These are phyloP conservation scores for Podarcis cretensis DNA, from an alignment of 2,113 vertebrate species.

Conservation along the genomic window DNA sequence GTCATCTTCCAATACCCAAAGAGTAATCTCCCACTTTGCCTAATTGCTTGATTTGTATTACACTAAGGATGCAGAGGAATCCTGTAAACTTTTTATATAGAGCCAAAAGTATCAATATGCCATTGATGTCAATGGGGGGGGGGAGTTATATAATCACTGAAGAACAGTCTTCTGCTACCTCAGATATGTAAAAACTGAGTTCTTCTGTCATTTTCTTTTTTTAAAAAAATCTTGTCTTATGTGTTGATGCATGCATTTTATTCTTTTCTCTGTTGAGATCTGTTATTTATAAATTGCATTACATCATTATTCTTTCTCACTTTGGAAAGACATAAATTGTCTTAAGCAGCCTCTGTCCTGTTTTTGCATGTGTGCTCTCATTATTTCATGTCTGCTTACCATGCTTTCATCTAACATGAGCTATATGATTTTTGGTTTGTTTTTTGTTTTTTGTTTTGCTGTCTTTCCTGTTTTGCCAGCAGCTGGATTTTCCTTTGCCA, in stretches of 20 bases:
- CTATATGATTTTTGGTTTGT: slow-evolving; percentile 51
- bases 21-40: not conserved
- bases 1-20: too few relatives aligned
- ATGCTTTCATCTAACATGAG: slow-evolving; percentile 56
- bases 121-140: not conserved
- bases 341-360: slow-evolving; percentile 51
- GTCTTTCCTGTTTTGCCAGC: slow-evolving; percentile 73
- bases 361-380: slow-evolving; percentile 62
- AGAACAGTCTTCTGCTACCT: not conserved
- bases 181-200: slow-evolving; percentile 3
- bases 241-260: slow-evolving; percentile 23
- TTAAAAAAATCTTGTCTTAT: not conserved
- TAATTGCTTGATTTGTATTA: not conserved
- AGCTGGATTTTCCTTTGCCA: slow-evolving; percentile 84
- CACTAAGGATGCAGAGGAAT: not conserved
- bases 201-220: not conserved
- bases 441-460: slow-evolving; percentile 46
- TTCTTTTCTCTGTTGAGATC: slow-evolving; percentile 47
- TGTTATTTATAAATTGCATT: slow-evolving; percentile 32
- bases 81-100: not conserved
- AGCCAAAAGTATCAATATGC: not conserved
- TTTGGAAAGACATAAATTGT: slow-evolving; percentile 25
- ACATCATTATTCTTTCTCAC: slow-evolving; percentile 26
- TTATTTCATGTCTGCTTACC: slow-evolving; percentile 46
- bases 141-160: not conserved